These are phyloP conservation scores for Halocaridina rubra DNA, from an alignment of 2,888 invertebrate genomes.

Conservation along the genomic window DNA sequence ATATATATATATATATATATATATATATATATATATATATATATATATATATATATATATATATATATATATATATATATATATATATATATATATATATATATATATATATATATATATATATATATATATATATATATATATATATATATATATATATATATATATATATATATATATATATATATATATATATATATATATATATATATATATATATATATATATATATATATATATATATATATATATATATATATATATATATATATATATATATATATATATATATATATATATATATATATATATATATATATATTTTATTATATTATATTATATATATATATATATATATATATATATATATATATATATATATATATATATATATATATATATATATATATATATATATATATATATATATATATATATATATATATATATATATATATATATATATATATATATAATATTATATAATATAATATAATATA, in stretches of 20 bases:
- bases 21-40: neutral
- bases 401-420: neutral
- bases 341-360: neutral
- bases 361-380: neutral
- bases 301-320: neutral
- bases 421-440: neutral
- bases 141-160: neutral
- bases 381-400: neutral
- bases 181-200: neutral
- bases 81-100: neutral
- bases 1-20: neutral
- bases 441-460: neutral
- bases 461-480: neutral
- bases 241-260: constrained; percentile 1
- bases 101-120: neutral
- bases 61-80: neutral
- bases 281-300: too few species aligned
- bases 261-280: too few species aligned
- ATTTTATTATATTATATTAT: neutral
- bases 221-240: neutral
- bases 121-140: constrained; percentile 14
- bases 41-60: neutral
- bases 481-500: neutral
- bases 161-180: constrained; percentile 1
- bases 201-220: neutral